Base-by-base conservation (phyloP, 1,140 invertebrate species). In the Sminthurides bifidus region DNA sequence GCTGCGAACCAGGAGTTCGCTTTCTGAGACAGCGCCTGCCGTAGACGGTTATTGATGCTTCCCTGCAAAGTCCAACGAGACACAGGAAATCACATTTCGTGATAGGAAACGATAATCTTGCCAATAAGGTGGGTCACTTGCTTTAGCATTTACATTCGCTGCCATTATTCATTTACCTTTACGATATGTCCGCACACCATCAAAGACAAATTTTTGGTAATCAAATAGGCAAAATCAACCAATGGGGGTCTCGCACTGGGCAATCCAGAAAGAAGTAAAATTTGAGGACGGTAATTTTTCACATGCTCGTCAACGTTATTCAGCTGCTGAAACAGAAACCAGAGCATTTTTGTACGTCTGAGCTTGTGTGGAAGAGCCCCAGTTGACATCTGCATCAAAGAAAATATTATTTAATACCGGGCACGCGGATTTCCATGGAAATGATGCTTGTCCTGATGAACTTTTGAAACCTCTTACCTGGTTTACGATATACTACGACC, bases 341-440 rank as follows among this genome's bases (percentile, higher is more conserved):
- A 81, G 65, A 23, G 79, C 77, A 54, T 68, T 72, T 54, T 69
- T 74, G 62, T 79, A 81, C 0, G 72, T 74, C 68, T 80, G 76
- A 33, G 79, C 78, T 66, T 81, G 78, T 8, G 73, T 76, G 2
- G 79, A 79, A 12, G 77, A 78, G 4, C 79, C 79, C 79, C 79
- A 81, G 64, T 81, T 81, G 1, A 79, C 77, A 66, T 81, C 79
- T 79, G 60, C 33, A 35, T 31, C 45, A 29, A 46, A 35, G 14
- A 26, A 10, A 48, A 48, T 8, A 8, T 19, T 14, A 10, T 8
- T 19, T 35, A 35, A 35, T n/a, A 35, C 8, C n/a, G 33, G n/a
- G n/a, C 33, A 37, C 33, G 10, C 12, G 12, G 17, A 37, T 12
- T 12, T 12, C 33, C 33, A 37, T 37, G 33, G 17, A 37, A 12